These are phyloP conservation scores for Hemicentrotus pulcherrimus DNA, from an alignment of 35 echinoderm and acorn worm species.

Conservation along the genomic window DNA sequence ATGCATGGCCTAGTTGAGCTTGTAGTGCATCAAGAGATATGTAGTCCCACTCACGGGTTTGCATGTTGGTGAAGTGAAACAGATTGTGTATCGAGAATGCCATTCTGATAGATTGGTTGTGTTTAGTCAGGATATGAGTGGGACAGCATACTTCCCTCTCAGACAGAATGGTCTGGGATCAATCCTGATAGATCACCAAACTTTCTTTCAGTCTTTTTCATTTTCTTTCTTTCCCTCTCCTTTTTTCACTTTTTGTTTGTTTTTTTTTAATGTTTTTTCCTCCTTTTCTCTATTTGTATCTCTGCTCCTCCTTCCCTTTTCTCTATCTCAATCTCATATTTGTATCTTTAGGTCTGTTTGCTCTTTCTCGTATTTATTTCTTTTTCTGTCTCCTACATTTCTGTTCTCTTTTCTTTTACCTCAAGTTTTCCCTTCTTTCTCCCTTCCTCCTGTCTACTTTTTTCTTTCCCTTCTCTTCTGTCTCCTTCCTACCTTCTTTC, in stretches of 20 bases:
- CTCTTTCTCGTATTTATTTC: too few relatives aligned
- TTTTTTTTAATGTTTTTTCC: neutral
- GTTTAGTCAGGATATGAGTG: conserved; percentile 22
- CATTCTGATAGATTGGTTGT: neutral
- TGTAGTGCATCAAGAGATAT: neutral
- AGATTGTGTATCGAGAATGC: neutral
- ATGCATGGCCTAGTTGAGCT: neutral
- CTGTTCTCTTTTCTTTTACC: too few relatives aligned
- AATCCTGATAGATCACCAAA: neutral
- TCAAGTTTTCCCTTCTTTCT: too few relatives aligned
- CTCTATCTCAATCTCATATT: too few relatives aligned
- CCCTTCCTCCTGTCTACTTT: too few relatives aligned
- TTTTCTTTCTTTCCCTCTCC: neutral
- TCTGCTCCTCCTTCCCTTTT: too few relatives aligned
- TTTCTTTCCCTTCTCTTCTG: too few relatives aligned
- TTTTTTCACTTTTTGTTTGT: neutral
- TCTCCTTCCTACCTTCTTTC: too few relatives aligned
- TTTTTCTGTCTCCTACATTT: too few relatives aligned
- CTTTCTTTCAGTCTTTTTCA: neutral
- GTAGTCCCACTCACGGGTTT: neutral
- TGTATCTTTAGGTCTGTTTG: too few relatives aligned
- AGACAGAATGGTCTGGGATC: conserved; percentile 28
- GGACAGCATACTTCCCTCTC: conserved; percentile 42
- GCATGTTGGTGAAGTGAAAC: neutral
- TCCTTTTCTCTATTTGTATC: too few relatives aligned